Conservation (phyloP, 2,888 invertebrate genomes). For the Meghimatium bilineatum region DNA sequence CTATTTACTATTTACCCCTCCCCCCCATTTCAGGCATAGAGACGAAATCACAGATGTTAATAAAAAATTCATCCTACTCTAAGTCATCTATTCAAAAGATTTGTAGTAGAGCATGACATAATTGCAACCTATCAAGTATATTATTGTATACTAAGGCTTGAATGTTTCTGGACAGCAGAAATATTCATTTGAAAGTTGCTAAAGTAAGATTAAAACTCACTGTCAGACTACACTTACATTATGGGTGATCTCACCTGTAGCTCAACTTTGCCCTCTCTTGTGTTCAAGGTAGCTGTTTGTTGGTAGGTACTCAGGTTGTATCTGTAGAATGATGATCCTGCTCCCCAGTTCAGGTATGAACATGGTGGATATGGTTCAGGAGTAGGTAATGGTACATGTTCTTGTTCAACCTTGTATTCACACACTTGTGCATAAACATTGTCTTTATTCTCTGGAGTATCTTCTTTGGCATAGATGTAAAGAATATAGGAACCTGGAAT, state of each 20-base stretch:
- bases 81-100: too few relatives aligned
- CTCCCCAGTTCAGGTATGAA: constrained; percentile 76
- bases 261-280: constrained; percentile 75
- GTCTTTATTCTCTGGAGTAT: constrained; percentile 74
- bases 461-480: constrained; percentile 77
- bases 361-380: constrained; percentile 76
- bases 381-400: constrained; percentile 58
- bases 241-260: constrained; percentile 64
- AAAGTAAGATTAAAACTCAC: neutral
- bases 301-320: constrained; percentile 74
- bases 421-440: constrained; percentile 77
- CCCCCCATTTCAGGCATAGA: too few relatives aligned
- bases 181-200: neutral
- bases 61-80: too few relatives aligned
- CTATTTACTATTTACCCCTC: too few relatives aligned
- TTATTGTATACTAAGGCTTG: too few relatives aligned
- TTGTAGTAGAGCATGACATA: too few relatives aligned
- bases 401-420: constrained; percentile 76
- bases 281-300: constrained; percentile 73
- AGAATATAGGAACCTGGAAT: constrained; percentile 74
- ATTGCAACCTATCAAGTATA: too few relatives aligned
- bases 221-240: neutral
- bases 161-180: too few relatives aligned
- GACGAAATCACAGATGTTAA: too few relatives aligned
- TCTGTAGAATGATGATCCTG: constrained; percentile 72